Conservation (phyloP, 2,888 invertebrate species). For the Heliconius charithonia region DNA sequence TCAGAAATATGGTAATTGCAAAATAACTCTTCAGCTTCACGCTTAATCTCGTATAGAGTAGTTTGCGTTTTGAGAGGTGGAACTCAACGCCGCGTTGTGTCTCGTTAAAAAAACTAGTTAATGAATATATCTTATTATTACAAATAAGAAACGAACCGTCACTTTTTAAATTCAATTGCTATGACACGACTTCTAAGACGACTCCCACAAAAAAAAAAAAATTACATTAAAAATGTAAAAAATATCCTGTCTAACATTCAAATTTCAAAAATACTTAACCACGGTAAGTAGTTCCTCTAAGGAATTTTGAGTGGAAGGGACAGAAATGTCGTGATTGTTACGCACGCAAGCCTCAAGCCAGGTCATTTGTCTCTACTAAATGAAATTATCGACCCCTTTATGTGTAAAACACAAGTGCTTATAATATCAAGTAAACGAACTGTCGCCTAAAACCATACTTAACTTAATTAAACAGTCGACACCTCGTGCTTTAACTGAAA, state of each 20-base stretch:
- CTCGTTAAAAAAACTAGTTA: too few relatives aligned
- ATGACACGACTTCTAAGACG: neutral
- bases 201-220: too few relatives aligned
- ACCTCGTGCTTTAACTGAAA: slow-evolving; percentile 8
- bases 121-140: neutral
- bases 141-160: neutral
- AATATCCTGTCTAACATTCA: neutral
- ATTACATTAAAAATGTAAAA: too few relatives aligned
- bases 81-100: too few relatives aligned
- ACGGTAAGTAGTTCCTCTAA: neutral
- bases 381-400: slow-evolving; percentile 40
- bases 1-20: neutral
- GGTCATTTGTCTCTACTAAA: slow-evolving; percentile 49
- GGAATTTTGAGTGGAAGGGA: slow-evolving; percentile 21
- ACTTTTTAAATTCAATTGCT: neutral
- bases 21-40: neutral
- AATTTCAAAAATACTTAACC: neutral
- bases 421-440: slow-evolving; percentile 21
- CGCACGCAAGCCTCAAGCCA: slow-evolving; percentile 42
- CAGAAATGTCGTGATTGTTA: slow-evolving; percentile 13
- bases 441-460: slow-evolving; percentile 48
- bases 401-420: slow-evolving; percentile 33
- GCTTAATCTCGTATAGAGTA: neutral
- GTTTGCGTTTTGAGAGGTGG: neutral
- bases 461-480: slow-evolving; percentile 42